phyloP scores from a whole-genome alignment of 2,888 invertebrate genomes.

The Drosophila emarginata region DNA sequence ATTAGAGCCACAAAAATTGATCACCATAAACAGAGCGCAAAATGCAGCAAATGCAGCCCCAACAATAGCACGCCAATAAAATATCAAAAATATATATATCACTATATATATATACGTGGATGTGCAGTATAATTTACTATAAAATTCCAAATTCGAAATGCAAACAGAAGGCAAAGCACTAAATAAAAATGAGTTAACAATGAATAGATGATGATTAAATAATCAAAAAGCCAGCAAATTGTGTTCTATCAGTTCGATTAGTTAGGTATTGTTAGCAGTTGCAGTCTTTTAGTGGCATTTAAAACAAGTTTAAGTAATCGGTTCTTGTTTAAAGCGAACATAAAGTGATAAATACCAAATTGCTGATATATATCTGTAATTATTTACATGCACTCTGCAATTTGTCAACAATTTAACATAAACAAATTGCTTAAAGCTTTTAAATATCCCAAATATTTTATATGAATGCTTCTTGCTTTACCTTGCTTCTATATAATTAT shows the following conservation, averaged over 20 bases:
- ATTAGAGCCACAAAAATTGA: constrained; percentile 36
- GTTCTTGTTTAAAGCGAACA: constrained; percentile 24
- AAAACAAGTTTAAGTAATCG: constrained; percentile 42
- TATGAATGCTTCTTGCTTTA: constrained; percentile 36
- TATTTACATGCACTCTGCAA: constrained; percentile 41
- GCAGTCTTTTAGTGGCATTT: constrained; percentile 34
- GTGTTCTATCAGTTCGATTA: constrained; percentile 1
- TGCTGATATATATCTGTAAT: constrained; percentile 34
- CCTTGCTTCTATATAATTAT: constrained; percentile 16
- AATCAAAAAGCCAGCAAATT: constrained; percentile 1
- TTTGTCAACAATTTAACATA: constrained; percentile 21
- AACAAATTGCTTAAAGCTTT: constrained; percentile 47
- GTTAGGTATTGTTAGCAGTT: constrained; percentile 41
- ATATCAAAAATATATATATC: neutral
- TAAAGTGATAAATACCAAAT: constrained; percentile 27
- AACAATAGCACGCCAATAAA: neutral
- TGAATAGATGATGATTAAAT: constrained; percentile 1
- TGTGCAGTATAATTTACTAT: neutral
- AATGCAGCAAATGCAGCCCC: neutral
- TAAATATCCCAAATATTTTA: constrained; percentile 10
- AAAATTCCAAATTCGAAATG: neutral
- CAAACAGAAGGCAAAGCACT: constrained; percentile 7
- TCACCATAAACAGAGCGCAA: constrained; percentile 1
- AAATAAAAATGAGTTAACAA: neutral
- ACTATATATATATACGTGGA: neutral